These are phyloP conservation scores for Pinna nobilis DNA, from an alignment of 1,140 invertebrate genomes.

Conservation along the genomic window DNA sequence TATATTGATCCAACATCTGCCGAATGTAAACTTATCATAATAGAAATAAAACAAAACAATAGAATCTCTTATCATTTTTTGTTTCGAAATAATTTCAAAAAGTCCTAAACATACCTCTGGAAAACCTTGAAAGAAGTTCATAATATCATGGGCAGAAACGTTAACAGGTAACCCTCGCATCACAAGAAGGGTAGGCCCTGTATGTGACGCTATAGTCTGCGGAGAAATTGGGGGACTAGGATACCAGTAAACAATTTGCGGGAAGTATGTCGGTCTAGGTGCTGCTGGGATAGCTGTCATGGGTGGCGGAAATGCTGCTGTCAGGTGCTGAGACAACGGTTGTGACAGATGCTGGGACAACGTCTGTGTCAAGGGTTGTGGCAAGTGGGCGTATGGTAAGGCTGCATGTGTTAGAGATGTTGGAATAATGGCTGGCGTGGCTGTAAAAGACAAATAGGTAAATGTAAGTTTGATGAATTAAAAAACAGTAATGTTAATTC, in stretches of 20 bases:
- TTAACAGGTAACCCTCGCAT: conserved; percentile 76
- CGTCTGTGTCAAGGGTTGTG: conserved; percentile 57
- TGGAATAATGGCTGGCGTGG: conserved; percentile 37
- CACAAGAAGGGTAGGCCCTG: conserved; percentile 74
- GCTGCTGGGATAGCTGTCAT: conserved; percentile 35
- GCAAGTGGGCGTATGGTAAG: conserved; percentile 56
- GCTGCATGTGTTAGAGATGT: conserved; percentile 35
- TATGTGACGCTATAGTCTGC: conserved; percentile 81
- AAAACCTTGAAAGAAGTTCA: conserved; percentile 76
- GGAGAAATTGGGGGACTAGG: conserved; percentile 94
- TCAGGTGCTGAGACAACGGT: too few relatives aligned
- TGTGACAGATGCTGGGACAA: too few relatives aligned
- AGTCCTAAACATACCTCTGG: conserved; percentile 73
- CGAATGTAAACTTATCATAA: too few relatives aligned
- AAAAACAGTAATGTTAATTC: neutral
- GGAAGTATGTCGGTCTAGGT: conserved; percentile 56
- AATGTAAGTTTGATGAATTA: neutral
- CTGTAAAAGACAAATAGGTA: conserved; percentile 20
- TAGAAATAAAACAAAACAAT: neutral
- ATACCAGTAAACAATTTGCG: conserved; percentile 82
- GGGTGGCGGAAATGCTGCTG: conserved; percentile 50
- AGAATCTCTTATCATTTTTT: neutral
- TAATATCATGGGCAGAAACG: conserved; percentile 73
- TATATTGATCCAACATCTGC: too few relatives aligned
- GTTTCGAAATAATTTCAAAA: conserved; percentile 4